Evolutionary conservation across 2,797 vertebrate species (phyloP).

Genomic region (Diplodus puntazzo): DNA sequence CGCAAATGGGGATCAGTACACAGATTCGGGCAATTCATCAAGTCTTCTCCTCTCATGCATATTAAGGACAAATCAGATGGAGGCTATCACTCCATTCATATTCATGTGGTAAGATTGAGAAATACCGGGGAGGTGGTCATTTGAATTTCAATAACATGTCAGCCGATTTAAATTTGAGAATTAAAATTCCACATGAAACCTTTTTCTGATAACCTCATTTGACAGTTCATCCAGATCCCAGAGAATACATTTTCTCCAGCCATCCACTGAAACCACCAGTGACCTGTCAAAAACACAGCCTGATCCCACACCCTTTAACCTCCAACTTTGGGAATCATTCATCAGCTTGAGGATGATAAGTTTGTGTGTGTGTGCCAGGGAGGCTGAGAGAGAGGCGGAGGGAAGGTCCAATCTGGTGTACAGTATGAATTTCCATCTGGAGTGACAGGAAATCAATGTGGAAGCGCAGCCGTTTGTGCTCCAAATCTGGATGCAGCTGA

Average conservation of each 20-base stretch:
- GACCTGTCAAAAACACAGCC: constrained; percentile 66
- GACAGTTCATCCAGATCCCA: constrained; percentile 67
- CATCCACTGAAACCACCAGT: constrained; percentile 57
- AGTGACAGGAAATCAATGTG: constrained; percentile 84
- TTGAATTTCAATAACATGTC: constrained; percentile 80
- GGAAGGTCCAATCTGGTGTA: constrained; percentile 64
- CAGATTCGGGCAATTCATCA: constrained; percentile 77
- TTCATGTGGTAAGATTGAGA: constrained; percentile 75
- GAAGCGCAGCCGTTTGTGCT: constrained; percentile 72
- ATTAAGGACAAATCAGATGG: constrained; percentile 67
- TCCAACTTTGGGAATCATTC: constrained; percentile 60
- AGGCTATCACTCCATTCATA: constrained; percentile 72
- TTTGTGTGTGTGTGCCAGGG: constrained; percentile 11
- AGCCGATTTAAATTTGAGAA: constrained; percentile 59
- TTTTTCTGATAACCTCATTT: constrained; percentile 62
- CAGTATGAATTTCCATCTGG: constrained; percentile 77
- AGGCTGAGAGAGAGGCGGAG: not conserved
- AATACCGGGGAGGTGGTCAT: constrained; percentile 67
- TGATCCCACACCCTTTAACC: constrained; percentile 64
- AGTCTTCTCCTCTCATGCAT: constrained; percentile 72
- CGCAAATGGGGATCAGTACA: constrained; percentile 72
- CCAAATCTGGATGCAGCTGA: constrained; percentile 66
- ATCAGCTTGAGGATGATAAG: constrained; percentile 56
- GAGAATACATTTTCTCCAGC: constrained; percentile 62
- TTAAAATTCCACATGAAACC: constrained; percentile 72